Conservation (phyloP, 2,888 invertebrate genomes). For the Phortica okadai region DNA sequence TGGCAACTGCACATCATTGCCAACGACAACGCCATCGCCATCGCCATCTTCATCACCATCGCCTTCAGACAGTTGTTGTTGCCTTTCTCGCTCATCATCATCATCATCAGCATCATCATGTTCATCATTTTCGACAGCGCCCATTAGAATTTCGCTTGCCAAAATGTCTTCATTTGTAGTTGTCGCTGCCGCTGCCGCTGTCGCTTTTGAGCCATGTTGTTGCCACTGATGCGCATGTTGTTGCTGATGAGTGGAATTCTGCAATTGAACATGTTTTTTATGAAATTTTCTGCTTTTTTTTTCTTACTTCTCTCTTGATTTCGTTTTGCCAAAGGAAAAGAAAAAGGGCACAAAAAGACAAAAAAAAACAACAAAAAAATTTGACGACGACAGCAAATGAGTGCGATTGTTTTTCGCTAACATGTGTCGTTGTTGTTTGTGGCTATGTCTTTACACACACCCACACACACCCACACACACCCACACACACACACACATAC, state of each 20-base stretch:
- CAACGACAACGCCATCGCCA: conserved; percentile 40
- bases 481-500: too few relatives aligned
- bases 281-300: conserved; percentile 10
- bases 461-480: too few relatives aligned
- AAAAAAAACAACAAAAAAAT: too few relatives aligned
- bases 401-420: too few relatives aligned
- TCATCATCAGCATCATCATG: background rate
- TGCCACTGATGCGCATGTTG: background rate
- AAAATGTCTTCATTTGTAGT: conserved; percentile 19
- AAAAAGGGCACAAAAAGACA: too few relatives aligned
- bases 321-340: too few relatives aligned
- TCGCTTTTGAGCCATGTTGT: background rate
- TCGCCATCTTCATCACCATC: conserved; percentile 38
- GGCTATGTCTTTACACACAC: too few relatives aligned
- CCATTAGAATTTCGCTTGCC: conserved; percentile 21
- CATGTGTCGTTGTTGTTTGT: too few relatives aligned
- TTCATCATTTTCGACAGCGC: conserved; percentile 13
- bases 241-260: conserved; percentile 17
- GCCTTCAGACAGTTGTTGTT: too few relatives aligned
- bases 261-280: conserved; percentile 31
- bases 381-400: too few relatives aligned
- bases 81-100: background rate
- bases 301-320: background rate
- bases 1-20: conserved; percentile 7
- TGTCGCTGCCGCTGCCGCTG: background rate